Evolutionary conservation across 2,113 vertebrate species (phyloP).

Genomic region (Corythornis madagascariensis): DNA sequence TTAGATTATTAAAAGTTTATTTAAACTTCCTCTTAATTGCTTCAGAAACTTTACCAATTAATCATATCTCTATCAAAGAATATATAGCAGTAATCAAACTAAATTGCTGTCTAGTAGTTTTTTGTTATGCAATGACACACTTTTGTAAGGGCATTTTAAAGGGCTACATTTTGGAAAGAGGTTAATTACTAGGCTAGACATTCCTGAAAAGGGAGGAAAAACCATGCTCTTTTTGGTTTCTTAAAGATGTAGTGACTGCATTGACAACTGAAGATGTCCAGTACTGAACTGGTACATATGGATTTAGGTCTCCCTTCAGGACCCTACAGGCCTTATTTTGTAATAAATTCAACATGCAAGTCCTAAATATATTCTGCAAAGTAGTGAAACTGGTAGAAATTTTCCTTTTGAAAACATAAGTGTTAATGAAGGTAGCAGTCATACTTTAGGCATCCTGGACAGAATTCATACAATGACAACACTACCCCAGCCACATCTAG

Average conservation of each 20-base stretch:
- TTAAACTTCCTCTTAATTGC: constrained; percentile 50
- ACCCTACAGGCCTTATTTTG: neutral
- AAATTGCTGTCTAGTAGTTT: constrained; percentile 57
- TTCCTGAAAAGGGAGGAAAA: constrained; percentile 33
- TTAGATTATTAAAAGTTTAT: constrained; percentile 29
- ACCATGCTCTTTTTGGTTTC: neutral
- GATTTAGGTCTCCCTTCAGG: neutral
- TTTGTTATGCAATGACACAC: constrained; percentile 54
- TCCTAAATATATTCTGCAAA: neutral
- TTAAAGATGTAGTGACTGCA: neutral
- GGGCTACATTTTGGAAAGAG: neutral
- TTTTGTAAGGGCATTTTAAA: constrained; percentile 58
- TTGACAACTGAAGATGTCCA: neutral
- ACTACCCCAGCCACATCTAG: neutral
- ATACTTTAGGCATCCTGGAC: neutral
- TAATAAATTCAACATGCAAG: neutral
- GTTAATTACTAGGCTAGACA: constrained; percentile 71
- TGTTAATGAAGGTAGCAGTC: neutral
- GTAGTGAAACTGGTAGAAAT: neutral
- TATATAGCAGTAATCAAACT: constrained; percentile 61
- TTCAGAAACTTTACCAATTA: constrained; percentile 65
- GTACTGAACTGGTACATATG: neutral
- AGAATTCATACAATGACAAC: neutral
- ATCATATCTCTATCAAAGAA: constrained; percentile 38
- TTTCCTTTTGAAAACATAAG: neutral